Evolutionary conservation across 2,888 invertebrate species (phyloP).

Genomic region (Quadroppia sp.): DNA sequence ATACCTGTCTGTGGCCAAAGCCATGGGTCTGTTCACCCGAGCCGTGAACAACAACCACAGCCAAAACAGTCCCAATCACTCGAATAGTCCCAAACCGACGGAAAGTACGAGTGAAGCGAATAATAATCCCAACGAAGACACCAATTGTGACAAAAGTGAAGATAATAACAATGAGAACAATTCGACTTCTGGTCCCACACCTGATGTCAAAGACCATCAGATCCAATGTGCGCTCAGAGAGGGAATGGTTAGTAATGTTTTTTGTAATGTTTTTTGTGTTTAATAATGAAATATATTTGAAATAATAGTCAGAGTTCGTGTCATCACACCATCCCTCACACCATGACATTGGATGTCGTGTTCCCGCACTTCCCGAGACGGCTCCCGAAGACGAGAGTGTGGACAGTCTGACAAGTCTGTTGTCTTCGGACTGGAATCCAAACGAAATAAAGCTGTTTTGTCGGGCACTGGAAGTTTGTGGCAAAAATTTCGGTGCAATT

Average conservation of each 20-base stretch:
- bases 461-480: constrained; percentile 48
- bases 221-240: constrained; percentile 46
- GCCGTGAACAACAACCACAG: constrained; percentile 41
- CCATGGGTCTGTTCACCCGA: constrained; percentile 46
- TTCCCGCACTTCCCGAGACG: not conserved
- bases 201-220: constrained; percentile 5
- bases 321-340: constrained; percentile 47
- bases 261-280: not conserved
- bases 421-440: constrained; percentile 46
- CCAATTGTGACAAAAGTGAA: constrained; percentile 6
- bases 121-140: not conserved
- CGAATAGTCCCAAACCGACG: too few species aligned
- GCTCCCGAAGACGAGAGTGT: constrained; percentile 5
- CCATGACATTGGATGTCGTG: constrained; percentile 46
- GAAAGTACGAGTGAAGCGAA: constrained; percentile 12
- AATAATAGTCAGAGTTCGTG: constrained; percentile 47
- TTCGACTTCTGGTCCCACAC: not conserved
- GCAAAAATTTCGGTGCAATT: constrained; percentile 49
- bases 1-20: constrained; percentile 48
- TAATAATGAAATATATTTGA: not conserved
- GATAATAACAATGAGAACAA: not conserved
- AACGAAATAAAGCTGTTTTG: constrained; percentile 48
- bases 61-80: too few species aligned
- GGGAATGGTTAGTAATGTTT: constrained; percentile 45
- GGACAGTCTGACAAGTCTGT: constrained; percentile 29